Evolutionary conservation across 2,113 vertebrate species (phyloP).

Genomic region (Mohoua ochrocephala): DNA sequence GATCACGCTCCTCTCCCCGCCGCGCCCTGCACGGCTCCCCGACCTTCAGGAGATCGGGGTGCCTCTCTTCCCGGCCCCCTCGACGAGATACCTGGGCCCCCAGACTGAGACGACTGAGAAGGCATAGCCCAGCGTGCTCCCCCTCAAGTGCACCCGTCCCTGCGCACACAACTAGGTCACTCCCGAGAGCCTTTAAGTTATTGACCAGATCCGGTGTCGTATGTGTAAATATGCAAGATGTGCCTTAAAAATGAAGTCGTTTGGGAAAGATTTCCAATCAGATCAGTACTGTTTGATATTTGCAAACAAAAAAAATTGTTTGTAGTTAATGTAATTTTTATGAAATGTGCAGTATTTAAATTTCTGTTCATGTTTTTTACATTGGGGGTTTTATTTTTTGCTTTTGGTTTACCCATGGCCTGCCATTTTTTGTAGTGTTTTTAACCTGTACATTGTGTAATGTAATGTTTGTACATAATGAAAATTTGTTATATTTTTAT

Average conservation of each 20-base stretch:
- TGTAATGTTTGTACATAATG: slow-evolving; percentile 85
- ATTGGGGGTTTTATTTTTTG: slow-evolving; percentile 15
- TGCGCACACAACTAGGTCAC: slow-evolving; percentile 49
- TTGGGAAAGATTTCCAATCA: slow-evolving; percentile 76
- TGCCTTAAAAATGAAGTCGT: slow-evolving; percentile 79
- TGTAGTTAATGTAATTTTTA: slow-evolving; percentile 83
- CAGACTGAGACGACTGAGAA: slow-evolving; percentile 72
- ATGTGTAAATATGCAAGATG: slow-evolving; percentile 77
- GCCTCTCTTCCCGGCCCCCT: slow-evolving; percentile 84
- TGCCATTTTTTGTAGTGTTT: slow-evolving; percentile 80
- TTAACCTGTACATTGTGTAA: slow-evolving; percentile 82
- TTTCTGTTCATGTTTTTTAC: slow-evolving; percentile 57
- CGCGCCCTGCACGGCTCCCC: slow-evolving; percentile 84
- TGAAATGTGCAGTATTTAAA: slow-evolving; percentile 83
- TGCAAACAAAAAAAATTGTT: slow-evolving; percentile 73
- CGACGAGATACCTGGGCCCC: slow-evolving; percentile 77
- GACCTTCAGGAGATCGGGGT: slow-evolving; percentile 88
- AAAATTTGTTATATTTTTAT: slow-evolving; percentile 84
- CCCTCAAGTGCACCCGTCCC: neutral
- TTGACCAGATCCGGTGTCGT: slow-evolving; percentile 69
- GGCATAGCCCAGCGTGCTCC: slow-evolving; percentile 32
- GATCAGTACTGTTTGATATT: slow-evolving; percentile 77
- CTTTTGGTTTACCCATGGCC: slow-evolving; percentile 68
- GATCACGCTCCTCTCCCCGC: slow-evolving; percentile 83
- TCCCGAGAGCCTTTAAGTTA: slow-evolving; percentile 73